Evolutionary conservation across 1,140 invertebrate species (phyloP).

Genomic region (Dreissena rostriformis): DNA sequence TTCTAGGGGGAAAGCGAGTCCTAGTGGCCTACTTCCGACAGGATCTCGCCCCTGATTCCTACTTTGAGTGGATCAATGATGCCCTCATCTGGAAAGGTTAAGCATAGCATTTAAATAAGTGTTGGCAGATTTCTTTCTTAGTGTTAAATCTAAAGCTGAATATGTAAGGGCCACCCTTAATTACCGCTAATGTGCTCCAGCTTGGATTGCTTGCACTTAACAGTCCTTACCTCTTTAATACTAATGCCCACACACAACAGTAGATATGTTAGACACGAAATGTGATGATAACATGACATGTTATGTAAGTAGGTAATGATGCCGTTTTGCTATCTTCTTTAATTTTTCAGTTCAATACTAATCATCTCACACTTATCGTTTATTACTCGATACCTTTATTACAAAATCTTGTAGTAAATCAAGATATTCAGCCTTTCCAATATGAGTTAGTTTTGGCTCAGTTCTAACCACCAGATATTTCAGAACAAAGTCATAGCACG

Average conservation of each 20-base stretch:
- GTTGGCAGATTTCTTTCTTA: background rate
- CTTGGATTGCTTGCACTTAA: constrained; percentile 2
- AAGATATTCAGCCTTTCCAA: too few species aligned
- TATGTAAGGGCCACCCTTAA: too few species aligned
- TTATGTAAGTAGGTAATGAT: background rate
- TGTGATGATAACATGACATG: background rate
- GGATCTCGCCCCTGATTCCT: background rate
- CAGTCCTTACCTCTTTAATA: background rate
- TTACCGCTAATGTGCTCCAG: background rate
- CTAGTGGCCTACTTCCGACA: background rate
- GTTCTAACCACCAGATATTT: too few species aligned
- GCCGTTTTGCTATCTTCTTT: too few species aligned
- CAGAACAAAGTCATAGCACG: too few species aligned
- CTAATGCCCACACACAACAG: background rate
- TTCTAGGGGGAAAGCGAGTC: background rate
- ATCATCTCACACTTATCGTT: too few species aligned
- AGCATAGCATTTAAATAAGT: background rate
- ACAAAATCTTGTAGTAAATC: too few species aligned
- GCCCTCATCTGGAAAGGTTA: background rate
- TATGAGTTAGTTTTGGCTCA: too few species aligned
- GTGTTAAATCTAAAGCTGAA: constrained; percentile 9
- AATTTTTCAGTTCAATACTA: too few species aligned
- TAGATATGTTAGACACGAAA: background rate
- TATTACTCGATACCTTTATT: too few species aligned
- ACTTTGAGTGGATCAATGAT: background rate